Base-by-base conservation (phyloP, 2,797 vertebrate species). In the Rhinella marina region DNA sequence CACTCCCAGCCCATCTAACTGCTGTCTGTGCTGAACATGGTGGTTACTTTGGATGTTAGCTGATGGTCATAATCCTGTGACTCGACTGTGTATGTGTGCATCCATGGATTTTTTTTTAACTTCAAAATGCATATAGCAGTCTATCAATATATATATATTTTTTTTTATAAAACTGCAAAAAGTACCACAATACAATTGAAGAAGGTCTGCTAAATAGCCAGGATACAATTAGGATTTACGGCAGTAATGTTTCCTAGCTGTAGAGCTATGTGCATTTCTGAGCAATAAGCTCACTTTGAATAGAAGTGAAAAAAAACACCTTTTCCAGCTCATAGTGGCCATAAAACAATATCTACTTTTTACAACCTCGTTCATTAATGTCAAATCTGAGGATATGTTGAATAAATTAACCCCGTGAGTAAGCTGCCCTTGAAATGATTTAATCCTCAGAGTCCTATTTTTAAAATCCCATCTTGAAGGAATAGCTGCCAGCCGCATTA, bases 381-480 rank as follows among this genome's bases (percentile, higher is more conserved):
- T 86, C 84, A 68, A 68, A 57, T 57, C 27, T 17, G 61, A 56
- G 76, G 61, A 68, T 32, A 32, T 62, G 25, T 2, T 9, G 84
- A 41, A 66, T 66, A 79, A 86, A 79, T 52, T 19, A 79, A 86
- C 66, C 76, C 72, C 48, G 70, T 48, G 70, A 72, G 77, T 25
- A 50, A 25, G 14, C 52, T 81, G 72, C 81, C 73, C 41, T 57
- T 84, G 62, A 54, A 70, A 88, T 85, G 76, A 82, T 50, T 79
- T 83, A 88, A 86, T 84, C 88, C 59, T n/a, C 16, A 16, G 81
- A 88, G 23, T 80, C 79, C 84, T 90, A 77, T 87, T 88, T 90
- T 81, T 91, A 87, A 57, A 84, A 81, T 90, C 66, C 82, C 85
- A 77, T 83, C 90, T 82, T 85, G 78, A 87, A 91, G 86, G 83